Percentiles rank a stretch among this genome's conserved stretches.
phyloP scores from a whole-genome alignment of 2,888 invertebrate species.

The Mythimna pallens region DNA sequence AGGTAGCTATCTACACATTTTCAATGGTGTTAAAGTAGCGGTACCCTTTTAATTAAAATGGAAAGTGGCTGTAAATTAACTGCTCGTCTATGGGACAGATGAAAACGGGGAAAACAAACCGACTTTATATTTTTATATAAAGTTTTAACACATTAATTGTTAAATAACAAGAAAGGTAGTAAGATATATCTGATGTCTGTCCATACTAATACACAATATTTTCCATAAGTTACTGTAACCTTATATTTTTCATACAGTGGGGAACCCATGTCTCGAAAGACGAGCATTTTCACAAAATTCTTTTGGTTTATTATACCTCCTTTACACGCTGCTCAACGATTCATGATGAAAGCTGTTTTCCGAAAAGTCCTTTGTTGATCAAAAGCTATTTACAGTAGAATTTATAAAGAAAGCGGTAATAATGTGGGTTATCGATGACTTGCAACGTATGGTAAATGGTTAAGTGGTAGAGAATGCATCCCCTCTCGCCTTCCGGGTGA shows the following conservation, averaged over 20 bases:
- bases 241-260: slow-evolving; percentile 18
- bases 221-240: slow-evolving; percentile 15
- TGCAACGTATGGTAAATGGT: slow-evolving; percentile 29
- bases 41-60: slow-evolving; percentile 75
- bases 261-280: neutral
- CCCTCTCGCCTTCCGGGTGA: neutral
- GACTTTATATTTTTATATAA: slow-evolving; percentile 20
- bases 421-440: slow-evolving; percentile 26
- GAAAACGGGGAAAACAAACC: slow-evolving; percentile 56
- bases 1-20: slow-evolving; percentile 24
- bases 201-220: slow-evolving; percentile 13
- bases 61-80: slow-evolving; percentile 72
- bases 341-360: slow-evolving; percentile 17
- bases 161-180: neutral
- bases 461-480: slow-evolving; percentile 26
- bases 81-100: slow-evolving; percentile 65
- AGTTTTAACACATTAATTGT: neutral
- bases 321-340: slow-evolving; percentile 19
- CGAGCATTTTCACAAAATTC: slow-evolving; percentile 10
- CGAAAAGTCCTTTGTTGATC: slow-evolving; percentile 30
- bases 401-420: slow-evolving; percentile 13
- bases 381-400: slow-evolving; percentile 26
- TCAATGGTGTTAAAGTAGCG: slow-evolving; percentile 54
- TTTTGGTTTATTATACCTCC: slow-evolving; percentile 12
- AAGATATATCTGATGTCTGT: neutral